Base-by-base conservation (phyloP, 2,113 vertebrate species). In the Mustelus asterias region DNA sequence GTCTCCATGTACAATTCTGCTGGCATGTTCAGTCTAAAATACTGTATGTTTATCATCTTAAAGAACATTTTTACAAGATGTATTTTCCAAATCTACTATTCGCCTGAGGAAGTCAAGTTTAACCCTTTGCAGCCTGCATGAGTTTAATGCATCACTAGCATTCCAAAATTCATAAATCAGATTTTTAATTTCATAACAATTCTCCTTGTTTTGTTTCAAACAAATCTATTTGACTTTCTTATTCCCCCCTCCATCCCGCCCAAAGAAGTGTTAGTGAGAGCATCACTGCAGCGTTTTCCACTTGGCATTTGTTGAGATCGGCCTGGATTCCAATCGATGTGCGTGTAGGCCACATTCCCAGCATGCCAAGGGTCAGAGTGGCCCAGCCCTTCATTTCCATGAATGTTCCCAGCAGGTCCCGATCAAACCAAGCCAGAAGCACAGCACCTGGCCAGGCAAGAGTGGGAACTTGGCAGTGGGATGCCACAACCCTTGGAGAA, bases 81-180 rank as follows among this genome's bases (percentile, higher is more conserved):
- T 90, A 29, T 33, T 54, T 94, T 95, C 22, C 48, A 48, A 76
- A 72, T 95, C 67, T 70, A 70, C 6, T 22, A 44, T 29, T 72
- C 72, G 94, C 94, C 94, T 72, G 94, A 54, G 69, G 94, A 95
- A 95, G 26, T 33, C 3, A 9, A 94, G 14, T 94, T 69, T 94
- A 94, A 94, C 65, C 93, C 93, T 94, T 94, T 94, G 67, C 37
- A 94, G 65, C 93, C 65, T 94, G 93, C 37, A 69, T 44, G n/a
- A 70, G 63, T 70, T 69, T 94, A 69, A 20, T 69, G 11, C 92
- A 26, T 70, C 22, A 94, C 63, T n/a, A 93, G 26, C 63, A 65
- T 93, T 93, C 37, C 54, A 60, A 92, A 72, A 26, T 72, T 54
- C 48, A 72, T 72, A 48, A 48, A 95, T 24, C n/a, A 54, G 67